Evolutionary conservation across 1,140 invertebrate genomes (phyloP).

Genomic region (Sarcophaga bullata): DNA sequence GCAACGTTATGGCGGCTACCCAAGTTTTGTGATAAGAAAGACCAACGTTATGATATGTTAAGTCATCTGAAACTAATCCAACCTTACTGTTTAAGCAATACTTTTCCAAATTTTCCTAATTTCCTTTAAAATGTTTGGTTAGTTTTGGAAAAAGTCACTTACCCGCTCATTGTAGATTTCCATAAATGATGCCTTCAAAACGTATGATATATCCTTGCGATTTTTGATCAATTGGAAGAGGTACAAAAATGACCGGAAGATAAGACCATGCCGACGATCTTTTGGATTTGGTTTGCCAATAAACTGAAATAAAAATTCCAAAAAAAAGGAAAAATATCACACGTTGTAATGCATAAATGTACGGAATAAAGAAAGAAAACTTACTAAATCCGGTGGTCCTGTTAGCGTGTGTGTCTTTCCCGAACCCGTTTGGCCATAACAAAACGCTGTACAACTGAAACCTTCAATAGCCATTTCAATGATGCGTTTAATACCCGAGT

Average conservation of each 20-base stretch:
- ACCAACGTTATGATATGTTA: no score
- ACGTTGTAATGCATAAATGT: background rate
- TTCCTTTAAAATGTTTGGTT: background rate
- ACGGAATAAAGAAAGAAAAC: slow-evolving; percentile 44
- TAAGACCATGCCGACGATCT: slow-evolving; percentile 80
- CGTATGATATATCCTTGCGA: slow-evolving; percentile 80
- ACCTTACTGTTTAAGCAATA: no score
- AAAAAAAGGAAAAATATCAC: background rate
- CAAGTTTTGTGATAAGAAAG: no score
- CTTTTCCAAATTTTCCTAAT: background rate
- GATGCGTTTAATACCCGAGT: slow-evolving; percentile 84
- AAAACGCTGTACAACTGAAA: slow-evolving; percentile 92
- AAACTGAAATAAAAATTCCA: slow-evolving; percentile 48
- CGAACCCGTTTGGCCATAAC: slow-evolving; percentile 97
- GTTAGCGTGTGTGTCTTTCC: slow-evolving; percentile 97
- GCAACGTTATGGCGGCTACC: no score
- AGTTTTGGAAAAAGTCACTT: slow-evolving; percentile 44
- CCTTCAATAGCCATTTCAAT: slow-evolving; percentile 93
- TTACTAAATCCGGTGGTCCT: slow-evolving; percentile 86
- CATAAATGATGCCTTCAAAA: slow-evolving; percentile 92
- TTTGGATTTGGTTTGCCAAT: slow-evolving; percentile 58
- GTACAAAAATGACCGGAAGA: slow-evolving; percentile 90
- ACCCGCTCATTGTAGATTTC: slow-evolving; percentile 98
- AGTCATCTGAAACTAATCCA: no score
- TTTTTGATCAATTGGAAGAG: slow-evolving; percentile 85